A percentile compares a stretch with the other conserved stretches of the same genome.
phyloP scores from a whole-genome alignment of 2,888 invertebrate species.

The Mantis religiosa region DNA sequence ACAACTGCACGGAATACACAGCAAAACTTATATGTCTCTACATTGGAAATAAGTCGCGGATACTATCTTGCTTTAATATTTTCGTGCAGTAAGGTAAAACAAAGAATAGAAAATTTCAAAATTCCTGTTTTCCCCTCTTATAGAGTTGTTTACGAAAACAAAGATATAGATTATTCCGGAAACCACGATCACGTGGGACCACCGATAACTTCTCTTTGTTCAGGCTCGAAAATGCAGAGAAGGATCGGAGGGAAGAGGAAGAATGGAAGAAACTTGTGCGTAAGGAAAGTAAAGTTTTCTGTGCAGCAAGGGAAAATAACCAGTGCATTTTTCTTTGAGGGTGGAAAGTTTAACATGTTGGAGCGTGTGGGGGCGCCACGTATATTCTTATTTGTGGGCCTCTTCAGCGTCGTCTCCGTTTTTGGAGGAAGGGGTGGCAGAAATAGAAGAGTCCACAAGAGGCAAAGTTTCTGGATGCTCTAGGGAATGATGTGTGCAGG shows the following conservation, averaged over 20 bases:
- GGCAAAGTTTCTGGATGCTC: not conserved
- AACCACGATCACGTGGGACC: not conserved
- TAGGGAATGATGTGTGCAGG: not conserved
- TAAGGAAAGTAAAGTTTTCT: not conserved
- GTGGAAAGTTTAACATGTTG: not conserved
- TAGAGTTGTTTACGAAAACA: constrained; percentile 3
- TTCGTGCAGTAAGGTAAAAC: not conserved
- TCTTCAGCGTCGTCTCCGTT: not conserved
- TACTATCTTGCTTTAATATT: not conserved
- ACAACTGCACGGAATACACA: too few species aligned
- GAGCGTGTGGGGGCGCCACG: not conserved
- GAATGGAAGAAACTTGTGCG: not conserved
- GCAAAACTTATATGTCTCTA: too few species aligned
- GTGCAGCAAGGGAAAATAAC: not conserved
- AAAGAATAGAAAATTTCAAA: not conserved
- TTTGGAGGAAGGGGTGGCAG: not conserved
- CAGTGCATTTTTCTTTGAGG: not conserved
- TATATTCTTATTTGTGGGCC: not conserved
- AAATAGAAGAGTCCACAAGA: not conserved
- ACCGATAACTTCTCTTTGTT: not conserved
- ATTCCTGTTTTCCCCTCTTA: not conserved
- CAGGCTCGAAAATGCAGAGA: not conserved
- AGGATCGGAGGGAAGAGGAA: not conserved
- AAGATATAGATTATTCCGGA: not conserved
- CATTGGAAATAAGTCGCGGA: not conserved